Percentiles rank a stretch among this genome's conserved stretches.
These are phyloP conservation scores for Caenorhabditis remanei DNA, from an alignment of 1,140 invertebrate genomes.

Conservation along the genomic window DNA sequence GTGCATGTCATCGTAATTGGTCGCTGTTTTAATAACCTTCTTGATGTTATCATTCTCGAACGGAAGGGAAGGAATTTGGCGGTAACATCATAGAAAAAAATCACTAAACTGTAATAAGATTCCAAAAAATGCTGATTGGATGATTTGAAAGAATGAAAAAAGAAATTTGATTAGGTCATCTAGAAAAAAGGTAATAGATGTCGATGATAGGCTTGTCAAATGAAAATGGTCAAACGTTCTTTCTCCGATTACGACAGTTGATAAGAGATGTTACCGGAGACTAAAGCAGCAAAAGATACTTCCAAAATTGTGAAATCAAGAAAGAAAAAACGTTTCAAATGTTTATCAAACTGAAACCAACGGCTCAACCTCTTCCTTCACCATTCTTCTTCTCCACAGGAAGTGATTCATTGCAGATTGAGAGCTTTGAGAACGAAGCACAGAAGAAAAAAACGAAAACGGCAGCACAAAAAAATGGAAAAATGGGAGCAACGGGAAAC, in stretches of 20 bases:
- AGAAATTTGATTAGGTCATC: slow-evolving; percentile 14
- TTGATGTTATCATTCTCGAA: background rate
- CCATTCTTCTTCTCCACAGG: slow-evolving; percentile 7
- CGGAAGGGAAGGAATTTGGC: background rate
- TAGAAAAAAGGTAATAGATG: background rate
- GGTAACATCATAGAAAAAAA: background rate
- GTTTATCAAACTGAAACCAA: background rate
- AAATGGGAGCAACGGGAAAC: background rate
- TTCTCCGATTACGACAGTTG: background rate
- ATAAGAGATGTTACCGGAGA: background rate
- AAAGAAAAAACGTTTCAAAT: background rate
- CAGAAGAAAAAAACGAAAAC: background rate
- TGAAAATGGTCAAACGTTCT: slow-evolving; percentile 3
- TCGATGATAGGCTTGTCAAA: background rate
- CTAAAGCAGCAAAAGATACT: background rate
- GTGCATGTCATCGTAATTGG: background rate
- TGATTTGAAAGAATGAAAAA: background rate
- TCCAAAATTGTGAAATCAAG: background rate
- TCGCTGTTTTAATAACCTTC: background rate
- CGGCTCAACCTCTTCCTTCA: background rate
- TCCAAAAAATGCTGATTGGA: slow-evolving; percentile 17
- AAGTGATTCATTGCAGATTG: slow-evolving; percentile 37
- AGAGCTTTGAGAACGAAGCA: background rate
- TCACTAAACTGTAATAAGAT: slow-evolving; percentile 9
- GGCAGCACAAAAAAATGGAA: background rate